Conservation (phyloP, 2,797 vertebrate genomes). For the Loris lydekkerianus region DNA sequence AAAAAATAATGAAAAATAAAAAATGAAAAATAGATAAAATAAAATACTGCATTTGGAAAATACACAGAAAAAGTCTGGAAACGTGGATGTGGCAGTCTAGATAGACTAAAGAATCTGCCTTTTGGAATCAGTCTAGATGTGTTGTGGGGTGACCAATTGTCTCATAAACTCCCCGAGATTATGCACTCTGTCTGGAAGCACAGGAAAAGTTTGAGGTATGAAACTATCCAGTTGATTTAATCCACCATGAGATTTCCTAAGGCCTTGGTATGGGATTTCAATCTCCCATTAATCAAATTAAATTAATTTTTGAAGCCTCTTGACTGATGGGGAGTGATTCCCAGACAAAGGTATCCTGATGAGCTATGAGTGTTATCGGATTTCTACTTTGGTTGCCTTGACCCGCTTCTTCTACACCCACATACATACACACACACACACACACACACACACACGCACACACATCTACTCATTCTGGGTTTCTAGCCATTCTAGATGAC, state of each 20-base stretch:
- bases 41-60: neutral
- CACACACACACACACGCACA: neutral
- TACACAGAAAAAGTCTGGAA: neutral
- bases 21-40: too few relatives aligned
- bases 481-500: neutral
- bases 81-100: neutral
- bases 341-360: neutral
- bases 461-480: neutral
- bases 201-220: constrained; percentile 31
- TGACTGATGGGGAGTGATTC: constrained; percentile 8
- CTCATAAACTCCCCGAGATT: constrained; percentile 8
- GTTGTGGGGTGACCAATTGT: neutral
- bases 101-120: neutral
- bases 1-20: too few relatives aligned
- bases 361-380: neutral
- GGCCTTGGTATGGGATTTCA: constrained; percentile 69
- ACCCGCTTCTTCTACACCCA: neutral
- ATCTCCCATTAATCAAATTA: constrained; percentile 59
- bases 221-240: constrained; percentile 62
- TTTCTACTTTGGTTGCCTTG: constrained; percentile 26
- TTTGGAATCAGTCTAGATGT: neutral
- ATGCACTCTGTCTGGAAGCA: constrained; percentile 38
- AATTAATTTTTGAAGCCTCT: constrained; percentile 64
- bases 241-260: constrained; percentile 63
- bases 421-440: neutral